Evolutionary conservation across 2,797 vertebrate species (phyloP).

Genomic region (Etheostoma perlongum): DNA sequence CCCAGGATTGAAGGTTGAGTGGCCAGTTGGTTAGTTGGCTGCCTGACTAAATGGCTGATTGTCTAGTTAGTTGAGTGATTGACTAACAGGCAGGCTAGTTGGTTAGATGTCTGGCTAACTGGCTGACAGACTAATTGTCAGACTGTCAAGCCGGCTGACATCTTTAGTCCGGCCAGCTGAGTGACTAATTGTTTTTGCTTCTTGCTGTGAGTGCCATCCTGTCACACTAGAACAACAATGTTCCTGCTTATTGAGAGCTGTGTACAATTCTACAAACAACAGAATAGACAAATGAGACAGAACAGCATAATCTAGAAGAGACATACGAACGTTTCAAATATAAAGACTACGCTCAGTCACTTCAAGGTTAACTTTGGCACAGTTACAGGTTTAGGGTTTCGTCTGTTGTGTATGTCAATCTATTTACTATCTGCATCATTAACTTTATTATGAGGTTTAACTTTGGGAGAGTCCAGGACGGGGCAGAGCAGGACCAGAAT

Average conservation of each 20-base stretch:
- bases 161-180: slow-evolving; percentile 28
- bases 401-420: slow-evolving; percentile 64
- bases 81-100: slow-evolving; percentile 33
- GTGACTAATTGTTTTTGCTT: slow-evolving; percentile 40
- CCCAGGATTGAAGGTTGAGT: slow-evolving; percentile 55
- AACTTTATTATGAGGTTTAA: slow-evolving; percentile 74
- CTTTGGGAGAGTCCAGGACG: slow-evolving; percentile 64
- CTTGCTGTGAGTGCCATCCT: slow-evolving; percentile 8
- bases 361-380: slow-evolving; percentile 45
- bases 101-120: slow-evolving; percentile 34
- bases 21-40: slow-evolving; percentile 46
- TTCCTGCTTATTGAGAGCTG: not conserved
- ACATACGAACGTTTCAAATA: not conserved
- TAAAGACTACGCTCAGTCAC: slow-evolving; percentile 3
- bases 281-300: not conserved
- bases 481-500: slow-evolving; percentile 54
- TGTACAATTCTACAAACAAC: slow-evolving; percentile 13
- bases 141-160: slow-evolving; percentile 38
- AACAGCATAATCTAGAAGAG: not conserved
- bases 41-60: slow-evolving; percentile 46
- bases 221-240: slow-evolving; percentile 10
- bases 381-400: slow-evolving; percentile 49
- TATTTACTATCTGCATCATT: slow-evolving; percentile 72
- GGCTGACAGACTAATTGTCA: slow-evolving; percentile 46
- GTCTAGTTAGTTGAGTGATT: slow-evolving; percentile 55